Evolutionary conservation across 2,113 vertebrate genomes (phyloP).

Genomic region (Amazona vittata): DNA sequence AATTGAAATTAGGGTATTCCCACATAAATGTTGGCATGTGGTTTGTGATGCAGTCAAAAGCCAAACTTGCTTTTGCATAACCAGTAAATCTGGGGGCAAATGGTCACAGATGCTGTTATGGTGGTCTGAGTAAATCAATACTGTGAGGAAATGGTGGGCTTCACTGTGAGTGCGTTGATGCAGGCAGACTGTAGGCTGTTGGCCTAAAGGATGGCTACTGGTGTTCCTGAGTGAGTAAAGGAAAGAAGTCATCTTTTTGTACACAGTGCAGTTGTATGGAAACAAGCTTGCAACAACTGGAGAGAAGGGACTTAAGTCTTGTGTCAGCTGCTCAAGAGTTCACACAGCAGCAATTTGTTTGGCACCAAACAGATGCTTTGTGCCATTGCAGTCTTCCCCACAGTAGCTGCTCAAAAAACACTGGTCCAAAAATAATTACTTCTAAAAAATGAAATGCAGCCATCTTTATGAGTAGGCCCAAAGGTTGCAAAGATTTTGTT

Average conservation of each 20-base stretch:
- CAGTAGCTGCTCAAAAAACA: not conserved
- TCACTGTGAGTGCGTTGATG: not conserved
- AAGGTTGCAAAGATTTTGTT: not conserved
- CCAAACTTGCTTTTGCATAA: not conserved
- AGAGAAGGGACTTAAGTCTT: not conserved
- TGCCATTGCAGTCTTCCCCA: not conserved
- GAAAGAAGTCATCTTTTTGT: not conserved
- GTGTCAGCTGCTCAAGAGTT: not conserved
- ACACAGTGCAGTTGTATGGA: not conserved
- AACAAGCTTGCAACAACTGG: not conserved
- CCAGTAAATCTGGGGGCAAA: not conserved
- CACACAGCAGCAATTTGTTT: fast-evolving
- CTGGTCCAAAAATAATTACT: not conserved
- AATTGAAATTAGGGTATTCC: not conserved
- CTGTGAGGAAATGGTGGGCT: not conserved
- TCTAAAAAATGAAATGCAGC: not conserved
- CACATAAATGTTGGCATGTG: not conserved
- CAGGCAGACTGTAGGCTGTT: not conserved
- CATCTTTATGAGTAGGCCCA: not conserved
- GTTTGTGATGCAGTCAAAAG: not conserved
- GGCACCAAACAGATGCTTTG: not conserved
- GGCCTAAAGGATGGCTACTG: not conserved
- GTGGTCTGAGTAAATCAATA: not conserved
- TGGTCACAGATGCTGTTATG: not conserved
- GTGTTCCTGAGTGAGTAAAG: not conserved